Conservation (phyloP, 2,113 vertebrate genomes). For the Triplophysa dalaica region DNA sequence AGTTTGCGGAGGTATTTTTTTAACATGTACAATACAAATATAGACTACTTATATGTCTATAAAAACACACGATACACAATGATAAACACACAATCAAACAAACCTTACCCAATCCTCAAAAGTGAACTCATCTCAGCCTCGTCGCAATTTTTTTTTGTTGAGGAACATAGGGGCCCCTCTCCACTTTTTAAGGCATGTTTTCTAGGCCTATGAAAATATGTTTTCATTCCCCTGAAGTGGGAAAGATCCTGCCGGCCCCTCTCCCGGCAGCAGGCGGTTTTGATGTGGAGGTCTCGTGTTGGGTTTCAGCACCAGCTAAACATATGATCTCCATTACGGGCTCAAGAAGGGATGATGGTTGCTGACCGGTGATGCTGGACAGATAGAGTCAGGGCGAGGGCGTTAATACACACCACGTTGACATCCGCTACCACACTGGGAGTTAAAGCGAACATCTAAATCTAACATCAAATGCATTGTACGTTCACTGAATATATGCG, state of each 20-base stretch:
- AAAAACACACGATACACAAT: no score
- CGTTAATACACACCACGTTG: conserved; percentile 58
- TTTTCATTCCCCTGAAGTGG: conserved; percentile 66
- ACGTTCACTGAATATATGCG: conserved; percentile 19
- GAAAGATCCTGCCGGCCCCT: conserved; percentile 57
- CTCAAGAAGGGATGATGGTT: conserved; percentile 65
- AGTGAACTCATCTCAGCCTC: conserved; percentile 24
- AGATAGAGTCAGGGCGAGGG: conserved; percentile 51
- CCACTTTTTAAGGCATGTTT: conserved; percentile 66
- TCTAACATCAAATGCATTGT: conserved; percentile 31
- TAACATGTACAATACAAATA: no score
- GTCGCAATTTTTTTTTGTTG: background rate
- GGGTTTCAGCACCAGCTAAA: conserved; percentile 71
- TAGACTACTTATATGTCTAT: no score
- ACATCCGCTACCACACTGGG: conserved; percentile 30
- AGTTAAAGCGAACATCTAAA: conserved; percentile 14
- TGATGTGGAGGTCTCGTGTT: conserved; percentile 74
- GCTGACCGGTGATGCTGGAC: conserved; percentile 66
- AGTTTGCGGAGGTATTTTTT: no score
- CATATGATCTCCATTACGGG: conserved; percentile 79
- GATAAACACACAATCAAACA: background rate
- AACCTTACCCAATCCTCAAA: background rate
- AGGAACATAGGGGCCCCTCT: conserved; percentile 15
- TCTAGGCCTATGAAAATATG: conserved; percentile 66
- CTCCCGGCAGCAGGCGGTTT: conserved; percentile 74